Conservation (phyloP, 2,797 vertebrate species). For the Poeciliopsis infans region DNA sequence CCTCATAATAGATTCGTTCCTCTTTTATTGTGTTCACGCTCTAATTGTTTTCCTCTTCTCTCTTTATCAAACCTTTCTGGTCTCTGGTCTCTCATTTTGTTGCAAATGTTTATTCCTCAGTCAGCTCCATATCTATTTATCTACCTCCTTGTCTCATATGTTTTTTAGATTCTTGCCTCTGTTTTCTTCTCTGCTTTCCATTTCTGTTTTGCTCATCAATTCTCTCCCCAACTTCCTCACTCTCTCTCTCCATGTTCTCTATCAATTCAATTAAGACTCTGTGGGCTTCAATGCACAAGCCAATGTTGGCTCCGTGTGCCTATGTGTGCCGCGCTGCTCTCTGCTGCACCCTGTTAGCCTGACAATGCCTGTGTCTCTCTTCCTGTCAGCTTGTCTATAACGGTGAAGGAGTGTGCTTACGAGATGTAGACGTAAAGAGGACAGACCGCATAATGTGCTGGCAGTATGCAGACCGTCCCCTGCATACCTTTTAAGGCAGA, state of each 20-base stretch:
- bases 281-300: slow-evolving; percentile 70
- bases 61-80: slow-evolving; percentile 36
- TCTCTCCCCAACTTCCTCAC: slow-evolving; percentile 31
- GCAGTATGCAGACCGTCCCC: slow-evolving; percentile 19
- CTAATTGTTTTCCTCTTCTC: slow-evolving; percentile 54
- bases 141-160: neutral
- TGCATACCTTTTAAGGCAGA: slow-evolving; percentile 9
- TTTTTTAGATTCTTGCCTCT: slow-evolving; percentile 29
- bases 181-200: slow-evolving; percentile 45
- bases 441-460: slow-evolving; percentile 28
- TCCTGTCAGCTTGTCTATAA: slow-evolving; percentile 58
- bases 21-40: slow-evolving; percentile 32
- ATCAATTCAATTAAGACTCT: slow-evolving; percentile 72
- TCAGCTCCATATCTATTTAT: slow-evolving; percentile 45
- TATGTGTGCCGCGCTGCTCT: slow-evolving; percentile 47
- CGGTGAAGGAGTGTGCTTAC: slow-evolving; percentile 41
- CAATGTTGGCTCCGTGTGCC: slow-evolving; percentile 69
- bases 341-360: slow-evolving; percentile 66
- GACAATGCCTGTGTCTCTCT: slow-evolving; percentile 53
- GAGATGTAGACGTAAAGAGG: slow-evolving; percentile 46
- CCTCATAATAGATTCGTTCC: slow-evolving; percentile 55
- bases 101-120: slow-evolving; percentile 31
- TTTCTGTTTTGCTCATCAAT: slow-evolving; percentile 60
- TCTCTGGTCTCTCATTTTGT: slow-evolving; percentile 13
- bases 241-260: slow-evolving; percentile 51